Evolutionary conservation across 2,888 invertebrate genomes (phyloP), one percentile per base, ranked within the genome.

Genomic region (Leptopilina syphax): DNA sequence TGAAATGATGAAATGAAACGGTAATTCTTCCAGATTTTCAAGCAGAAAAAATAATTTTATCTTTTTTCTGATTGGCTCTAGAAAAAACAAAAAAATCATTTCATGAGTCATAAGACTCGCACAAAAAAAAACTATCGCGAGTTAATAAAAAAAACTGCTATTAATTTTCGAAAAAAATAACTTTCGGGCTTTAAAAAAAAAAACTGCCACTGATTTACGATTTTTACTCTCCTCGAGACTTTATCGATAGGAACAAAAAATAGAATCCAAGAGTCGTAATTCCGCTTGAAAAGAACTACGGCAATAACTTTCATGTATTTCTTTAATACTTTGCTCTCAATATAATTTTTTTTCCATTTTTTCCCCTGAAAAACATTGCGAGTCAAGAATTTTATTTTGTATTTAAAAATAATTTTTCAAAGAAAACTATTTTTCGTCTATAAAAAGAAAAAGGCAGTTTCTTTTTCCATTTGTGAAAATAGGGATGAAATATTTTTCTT

Each of bases 231-330:
- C 8, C 7, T 13, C 12, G 54, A 10, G 54, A 10, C 8, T 76
- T 76, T 63, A 63, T 44, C 44, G 27, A 44, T 50, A 47, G 27
- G 47, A 65, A 77, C 44, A 60, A 77, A 34, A 34, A 66, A 5
- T 34, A 12, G 77, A 66, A 34, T 65, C 54, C 78, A 41, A 65
- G 68, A 63, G 80, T 84, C 83, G 88, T 91, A 88, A 89, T 88
- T 88, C 88, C 82, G 88, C 86, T 90, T 87, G 88, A 86, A 86
- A 91, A 91, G 88, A 91, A 90, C n/a, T n/a, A n/a, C 86, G 85
- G 89, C 90, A 91, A 90, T 90, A 91, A 89, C 86, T 83, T 83
- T 80, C 84, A 83, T 85, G 85, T 89, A 86, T 88, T 89, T 89
- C 88, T 87, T 34, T 88, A 87, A 89, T 87, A 87, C 86, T 70